These are phyloP conservation scores for Sarcophilus harrisii DNA, from an alignment of 2,797 vertebrate species.

Conservation along the genomic window DNA sequence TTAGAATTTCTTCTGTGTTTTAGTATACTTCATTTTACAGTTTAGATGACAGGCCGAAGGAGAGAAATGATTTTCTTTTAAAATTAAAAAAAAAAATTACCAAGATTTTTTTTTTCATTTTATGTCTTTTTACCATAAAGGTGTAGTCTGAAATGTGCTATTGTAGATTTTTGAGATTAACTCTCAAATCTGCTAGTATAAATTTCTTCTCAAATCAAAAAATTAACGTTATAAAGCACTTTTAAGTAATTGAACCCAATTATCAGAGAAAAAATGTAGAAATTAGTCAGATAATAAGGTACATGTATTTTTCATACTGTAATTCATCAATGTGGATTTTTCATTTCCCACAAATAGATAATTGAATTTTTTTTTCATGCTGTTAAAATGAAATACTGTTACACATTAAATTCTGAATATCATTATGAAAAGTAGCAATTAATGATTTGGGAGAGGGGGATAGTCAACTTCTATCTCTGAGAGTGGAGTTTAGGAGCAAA, in stretches of 20 bases:
- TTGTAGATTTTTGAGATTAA: background rate
- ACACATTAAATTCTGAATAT: background rate
- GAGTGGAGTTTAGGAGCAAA: slow-evolving; percentile 21
- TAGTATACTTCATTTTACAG: background rate
- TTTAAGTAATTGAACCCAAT: background rate
- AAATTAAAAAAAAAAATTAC: background rate
- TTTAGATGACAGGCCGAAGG: background rate
- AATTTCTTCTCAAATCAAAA: slow-evolving; percentile 53
- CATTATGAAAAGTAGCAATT: background rate
- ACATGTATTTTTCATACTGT: background rate
- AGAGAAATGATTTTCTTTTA: background rate
- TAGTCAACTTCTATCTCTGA: slow-evolving; percentile 4
- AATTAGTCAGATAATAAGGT: slow-evolving; percentile 27
- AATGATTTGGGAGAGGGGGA: background rate
- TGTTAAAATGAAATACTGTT: background rate
- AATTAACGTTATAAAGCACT: slow-evolving; percentile 8
- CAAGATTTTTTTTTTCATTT: background rate
- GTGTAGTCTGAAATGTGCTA: too few relatives aligned
- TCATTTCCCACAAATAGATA: background rate
- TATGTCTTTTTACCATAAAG: background rate
- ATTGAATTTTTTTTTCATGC: background rate
- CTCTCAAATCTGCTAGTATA: background rate
- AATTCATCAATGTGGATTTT: background rate
- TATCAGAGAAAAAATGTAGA: background rate
- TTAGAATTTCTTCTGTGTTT: background rate